These are phyloP conservation scores for Girardia tigrina DNA, from an alignment of 2,888 invertebrate species.

Conservation along the genomic window DNA sequence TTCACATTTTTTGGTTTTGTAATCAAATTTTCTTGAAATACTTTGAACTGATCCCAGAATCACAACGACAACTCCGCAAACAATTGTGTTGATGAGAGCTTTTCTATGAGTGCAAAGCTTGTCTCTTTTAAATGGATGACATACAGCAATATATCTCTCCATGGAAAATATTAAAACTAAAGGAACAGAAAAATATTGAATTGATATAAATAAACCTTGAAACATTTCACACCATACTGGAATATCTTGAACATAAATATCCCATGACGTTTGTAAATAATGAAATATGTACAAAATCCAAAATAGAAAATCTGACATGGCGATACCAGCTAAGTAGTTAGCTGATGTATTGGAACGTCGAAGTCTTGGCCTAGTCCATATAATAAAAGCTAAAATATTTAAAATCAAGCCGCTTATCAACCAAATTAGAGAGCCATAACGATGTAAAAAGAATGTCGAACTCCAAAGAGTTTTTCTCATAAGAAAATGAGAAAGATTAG, in stretches of 20 bases:
- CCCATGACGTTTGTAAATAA: background rate
- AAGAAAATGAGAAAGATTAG: background rate
- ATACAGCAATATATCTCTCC: background rate
- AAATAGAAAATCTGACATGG: background rate
- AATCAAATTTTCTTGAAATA: background rate
- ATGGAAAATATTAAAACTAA: background rate
- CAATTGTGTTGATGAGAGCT: slow-evolving; percentile 2
- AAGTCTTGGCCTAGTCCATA: background rate
- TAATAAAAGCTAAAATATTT: background rate
- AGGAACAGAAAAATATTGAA: slow-evolving; percentile 2
- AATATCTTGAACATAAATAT: background rate
- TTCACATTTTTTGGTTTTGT: background rate
- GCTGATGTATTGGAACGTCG: background rate
- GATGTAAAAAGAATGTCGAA: slow-evolving; percentile 1
- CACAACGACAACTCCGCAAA: slow-evolving; percentile 1
- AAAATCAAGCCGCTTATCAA: background rate
- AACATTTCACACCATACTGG: slow-evolving; percentile 2
- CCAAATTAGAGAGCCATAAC: background rate
- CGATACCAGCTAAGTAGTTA: background rate
- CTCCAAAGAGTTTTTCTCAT: background rate
- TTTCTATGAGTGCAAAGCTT: slow-evolving; percentile 3
- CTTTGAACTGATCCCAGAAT: background rate
- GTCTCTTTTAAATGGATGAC: slow-evolving; percentile 18
- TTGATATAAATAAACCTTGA: slow-evolving; percentile 5
- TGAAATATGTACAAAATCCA: background rate